Evolutionary conservation across 2,888 invertebrate species (phyloP).

Genomic region (Patella caerulea): DNA sequence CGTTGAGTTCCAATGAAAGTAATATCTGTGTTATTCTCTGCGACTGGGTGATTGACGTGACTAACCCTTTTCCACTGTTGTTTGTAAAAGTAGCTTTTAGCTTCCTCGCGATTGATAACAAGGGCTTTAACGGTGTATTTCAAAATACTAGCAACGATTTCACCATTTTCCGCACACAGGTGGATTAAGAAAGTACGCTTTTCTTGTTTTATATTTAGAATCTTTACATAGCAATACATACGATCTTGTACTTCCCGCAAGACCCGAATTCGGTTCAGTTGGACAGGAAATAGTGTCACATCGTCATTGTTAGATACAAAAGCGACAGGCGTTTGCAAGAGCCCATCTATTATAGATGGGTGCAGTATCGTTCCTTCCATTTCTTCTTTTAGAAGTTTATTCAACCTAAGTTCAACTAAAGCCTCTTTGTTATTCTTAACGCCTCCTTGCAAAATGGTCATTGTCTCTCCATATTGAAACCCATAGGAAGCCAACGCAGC

Average conservation of each 20-base stretch:
- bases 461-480: conserved; percentile 21
- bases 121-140: background rate
- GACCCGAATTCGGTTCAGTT: background rate
- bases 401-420: conserved; percentile 11
- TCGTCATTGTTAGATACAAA: background rate
- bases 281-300: background rate
- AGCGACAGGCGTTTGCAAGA: conserved; percentile 15
- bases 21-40: background rate
- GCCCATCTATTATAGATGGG: conserved; percentile 28
- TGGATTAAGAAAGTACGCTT: background rate
- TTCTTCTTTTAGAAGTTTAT: conserved; percentile 18
- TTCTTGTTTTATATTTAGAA: background rate
- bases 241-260: background rate
- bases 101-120: background rate
- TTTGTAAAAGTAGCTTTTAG: background rate
- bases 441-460: conserved; percentile 18
- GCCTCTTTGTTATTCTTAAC: conserved; percentile 15
- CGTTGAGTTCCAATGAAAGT: background rate
- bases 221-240: background rate
- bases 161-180: background rate
- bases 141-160: background rate
- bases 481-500: conserved; percentile 13
- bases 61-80: background rate
- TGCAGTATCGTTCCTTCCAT: conserved; percentile 24
- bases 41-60: background rate